These are phyloP conservation scores for Pollenia amentaria DNA, from an alignment of 2,888 invertebrate genomes.

Conservation along the genomic window DNA sequence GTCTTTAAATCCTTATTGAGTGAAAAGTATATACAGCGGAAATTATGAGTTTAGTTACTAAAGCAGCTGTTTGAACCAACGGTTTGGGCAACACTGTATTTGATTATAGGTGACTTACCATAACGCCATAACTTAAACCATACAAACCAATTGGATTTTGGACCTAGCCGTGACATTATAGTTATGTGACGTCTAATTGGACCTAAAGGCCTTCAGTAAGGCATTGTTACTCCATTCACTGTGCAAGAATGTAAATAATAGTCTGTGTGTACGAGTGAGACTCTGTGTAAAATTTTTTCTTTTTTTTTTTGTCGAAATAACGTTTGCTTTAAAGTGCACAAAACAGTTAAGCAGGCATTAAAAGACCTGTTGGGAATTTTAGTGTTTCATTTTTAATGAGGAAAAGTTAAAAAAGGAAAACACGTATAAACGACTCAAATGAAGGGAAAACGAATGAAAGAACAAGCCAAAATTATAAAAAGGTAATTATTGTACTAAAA, in stretches of 20 bases:
- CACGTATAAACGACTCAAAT: constrained; percentile 18
- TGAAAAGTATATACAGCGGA: too few species aligned
- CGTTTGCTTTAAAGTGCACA: constrained; percentile 25
- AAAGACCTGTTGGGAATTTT: constrained; percentile 45
- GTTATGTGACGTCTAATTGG: too few species aligned
- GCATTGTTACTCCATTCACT: background rate
- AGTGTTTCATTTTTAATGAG: constrained; percentile 35
- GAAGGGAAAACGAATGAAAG: constrained; percentile 4
- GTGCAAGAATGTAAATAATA: too few species aligned
- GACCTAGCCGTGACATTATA: too few species aligned
- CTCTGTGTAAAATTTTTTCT: constrained; percentile 19
- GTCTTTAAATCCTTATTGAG: too few species aligned
- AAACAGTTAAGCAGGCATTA: constrained; percentile 43
- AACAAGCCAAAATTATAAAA: background rate
- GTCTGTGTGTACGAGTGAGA: background rate
- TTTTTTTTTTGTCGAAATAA: constrained; percentile 6
- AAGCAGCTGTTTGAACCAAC: too few species aligned
- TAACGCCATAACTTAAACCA: too few species aligned
- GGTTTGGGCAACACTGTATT: too few species aligned
- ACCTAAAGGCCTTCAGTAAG: background rate
- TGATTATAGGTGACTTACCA: too few species aligned
- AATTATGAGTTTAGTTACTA: too few species aligned
- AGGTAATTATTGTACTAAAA: constrained; percentile 10
- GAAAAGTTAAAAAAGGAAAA: constrained; percentile 21
- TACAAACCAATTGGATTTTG: too few species aligned